Conservation (phyloP, 2,113 vertebrate species). For the Ramphastos sulfuratus region DNA sequence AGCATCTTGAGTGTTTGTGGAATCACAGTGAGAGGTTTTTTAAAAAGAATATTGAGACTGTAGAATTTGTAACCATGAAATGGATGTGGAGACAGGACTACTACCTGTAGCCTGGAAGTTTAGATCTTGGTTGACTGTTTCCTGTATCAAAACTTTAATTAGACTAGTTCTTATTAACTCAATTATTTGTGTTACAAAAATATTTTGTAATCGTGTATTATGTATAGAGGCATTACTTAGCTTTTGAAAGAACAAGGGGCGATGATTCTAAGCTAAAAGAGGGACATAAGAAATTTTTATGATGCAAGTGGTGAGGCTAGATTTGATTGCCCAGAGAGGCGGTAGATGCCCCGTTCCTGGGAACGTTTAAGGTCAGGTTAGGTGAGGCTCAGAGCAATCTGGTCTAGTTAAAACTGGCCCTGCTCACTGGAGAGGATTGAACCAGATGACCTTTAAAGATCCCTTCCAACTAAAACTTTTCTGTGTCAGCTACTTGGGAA, state of each 20-base stretch:
- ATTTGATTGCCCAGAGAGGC: neutral
- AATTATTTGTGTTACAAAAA: neutral
- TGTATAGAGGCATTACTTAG: neutral
- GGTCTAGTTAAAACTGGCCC: rapidly evolving
- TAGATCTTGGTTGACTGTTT: neutral
- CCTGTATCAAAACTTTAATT: neutral
- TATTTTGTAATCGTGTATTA: neutral
- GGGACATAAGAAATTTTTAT: neutral
- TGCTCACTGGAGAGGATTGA: neutral
- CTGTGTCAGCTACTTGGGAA: neutral
- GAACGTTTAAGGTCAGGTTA: neutral
- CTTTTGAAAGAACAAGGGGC: neutral
- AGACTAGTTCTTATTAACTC: neutral
- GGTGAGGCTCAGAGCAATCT: neutral
- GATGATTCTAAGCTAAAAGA: neutral
- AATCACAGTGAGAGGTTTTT: neutral
- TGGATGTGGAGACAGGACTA: neutral
- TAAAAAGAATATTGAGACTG: neutral
- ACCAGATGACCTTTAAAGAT: neutral
- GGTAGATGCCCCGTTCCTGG: no score
- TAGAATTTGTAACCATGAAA: neutral
- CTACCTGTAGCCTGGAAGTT: neutral
- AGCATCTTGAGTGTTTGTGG: neutral
- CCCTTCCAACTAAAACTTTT: neutral
- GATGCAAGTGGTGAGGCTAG: neutral